These are phyloP conservation scores for Cecidostiba fungosa DNA, from an alignment of 2,888 invertebrate species.

Conservation along the genomic window DNA sequence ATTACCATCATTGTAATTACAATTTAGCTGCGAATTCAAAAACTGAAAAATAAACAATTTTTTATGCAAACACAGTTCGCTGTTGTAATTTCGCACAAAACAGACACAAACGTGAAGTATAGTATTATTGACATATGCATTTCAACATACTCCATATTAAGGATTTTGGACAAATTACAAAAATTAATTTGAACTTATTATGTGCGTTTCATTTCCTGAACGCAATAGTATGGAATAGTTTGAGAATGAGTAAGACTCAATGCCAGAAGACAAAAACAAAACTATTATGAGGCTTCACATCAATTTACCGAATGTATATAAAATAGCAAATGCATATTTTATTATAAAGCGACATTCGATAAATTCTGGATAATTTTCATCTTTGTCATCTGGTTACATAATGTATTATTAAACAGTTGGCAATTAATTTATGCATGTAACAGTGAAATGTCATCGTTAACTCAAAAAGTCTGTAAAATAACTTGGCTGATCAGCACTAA, in stretches of 20 bases:
- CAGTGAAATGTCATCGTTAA: constrained; percentile 7
- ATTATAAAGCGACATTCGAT: constrained; percentile 9
- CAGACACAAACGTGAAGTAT: constrained; percentile 19
- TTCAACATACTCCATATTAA: constrained; percentile 11
- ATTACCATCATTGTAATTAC: neutral
- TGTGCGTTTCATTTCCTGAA: constrained; percentile 6
- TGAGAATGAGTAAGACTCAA: constrained; percentile 11
- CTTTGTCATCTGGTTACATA: constrained; percentile 37
- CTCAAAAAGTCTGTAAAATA: neutral
- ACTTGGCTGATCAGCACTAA: neutral
- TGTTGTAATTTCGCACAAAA: constrained; percentile 23
- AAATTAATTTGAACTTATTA: constrained; percentile 30
- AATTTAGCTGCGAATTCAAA: neutral
- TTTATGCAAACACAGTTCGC: constrained; percentile 34
- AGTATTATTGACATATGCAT: neutral
- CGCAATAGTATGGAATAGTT: neutral
- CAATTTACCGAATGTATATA: constrained; percentile 17
- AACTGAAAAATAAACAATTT: neutral
- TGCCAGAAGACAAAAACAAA: constrained; percentile 39
- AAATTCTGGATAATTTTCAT: constrained; percentile 24
- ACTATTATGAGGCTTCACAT: neutral
- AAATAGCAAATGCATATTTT: constrained; percentile 15
- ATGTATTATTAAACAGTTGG: constrained; percentile 8
- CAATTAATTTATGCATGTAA: constrained; percentile 16
- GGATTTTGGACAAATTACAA: constrained; percentile 13